These are phyloP conservation scores for Hyaena hyaena DNA, from an alignment of 2,113 vertebrate species.

Conservation along the genomic window DNA sequence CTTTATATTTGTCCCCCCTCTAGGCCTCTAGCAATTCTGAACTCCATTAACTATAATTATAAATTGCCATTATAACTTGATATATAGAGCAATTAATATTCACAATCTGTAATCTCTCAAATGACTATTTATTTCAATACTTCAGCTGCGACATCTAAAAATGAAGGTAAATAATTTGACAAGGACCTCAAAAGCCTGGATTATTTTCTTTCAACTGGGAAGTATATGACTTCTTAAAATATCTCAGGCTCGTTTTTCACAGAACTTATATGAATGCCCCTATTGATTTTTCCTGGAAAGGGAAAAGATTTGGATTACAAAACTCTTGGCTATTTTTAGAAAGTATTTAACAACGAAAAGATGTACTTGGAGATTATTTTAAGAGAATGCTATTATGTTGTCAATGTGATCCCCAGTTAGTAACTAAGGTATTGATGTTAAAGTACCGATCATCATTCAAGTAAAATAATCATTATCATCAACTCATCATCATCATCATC, in stretches of 20 bases:
- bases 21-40: conserved; percentile 54
- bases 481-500: background rate
- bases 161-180: conserved; percentile 71
- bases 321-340: conserved; percentile 54
- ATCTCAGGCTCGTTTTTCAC: conserved; percentile 47
- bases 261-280: conserved; percentile 25
- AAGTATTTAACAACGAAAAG: conserved; percentile 27
- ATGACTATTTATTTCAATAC: conserved; percentile 59
- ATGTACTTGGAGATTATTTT: background rate
- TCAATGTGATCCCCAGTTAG: background rate
- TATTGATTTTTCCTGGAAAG: conserved; percentile 36
- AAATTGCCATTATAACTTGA: conserved; percentile 46
- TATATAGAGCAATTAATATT: conserved; percentile 60
- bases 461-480: background rate
- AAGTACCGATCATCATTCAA: background rate
- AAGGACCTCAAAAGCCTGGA: conserved; percentile 46
- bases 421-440: background rate
- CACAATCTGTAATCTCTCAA: conserved; percentile 61
- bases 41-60: conserved; percentile 65
- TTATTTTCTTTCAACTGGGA: conserved; percentile 63
- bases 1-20: background rate
- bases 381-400: background rate
- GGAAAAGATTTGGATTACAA: background rate
- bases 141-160: conserved; percentile 64
- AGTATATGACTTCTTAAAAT: conserved; percentile 65